Evolutionary conservation across 35 echinoderm and acorn worm genomes (phyloP), one percentile per base, ranked within the genome.

Genomic region (Chiridota heheva): DNA sequence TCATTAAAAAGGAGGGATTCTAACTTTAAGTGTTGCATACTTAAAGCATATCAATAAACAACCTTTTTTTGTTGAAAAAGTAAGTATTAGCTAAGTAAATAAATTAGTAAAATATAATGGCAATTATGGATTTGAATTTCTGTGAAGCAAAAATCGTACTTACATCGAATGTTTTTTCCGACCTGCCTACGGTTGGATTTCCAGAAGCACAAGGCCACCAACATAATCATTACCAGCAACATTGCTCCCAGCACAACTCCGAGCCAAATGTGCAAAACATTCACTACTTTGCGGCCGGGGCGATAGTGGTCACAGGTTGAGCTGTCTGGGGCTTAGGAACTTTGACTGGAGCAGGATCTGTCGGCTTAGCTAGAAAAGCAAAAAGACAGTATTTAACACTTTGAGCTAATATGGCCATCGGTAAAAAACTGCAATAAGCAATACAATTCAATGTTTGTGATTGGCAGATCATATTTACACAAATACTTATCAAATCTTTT

Each of bases 151-250:
- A n/a, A n/a, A n/a, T n/a, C n/a, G n/a, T n/a, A 35, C 36, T 63
- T 46, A 84, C 82, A 84, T 58, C 51, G 42, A 37, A 75, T 67
- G 22, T 33, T 77, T 10, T 60, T 72, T 36, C 82, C 60, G 17
- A 82, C 80, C 57, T 53, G 42, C 32, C n/a, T 60, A 25, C 82
- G 95, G 60, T 91, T 88, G 36, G 95, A 87, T 36, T 89, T 40
- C 95, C 89, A 92, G 43, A 91, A 76, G 69, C 95, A 98, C 95
- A 98, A 91, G 5, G 80, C 95, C 34, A 72, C 65, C 46, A 98
- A 98, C 81, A 98, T 87, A 45, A 88, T 80, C 25, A 98, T 82
- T 16, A 91, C 70, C 1, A 98, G 80, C 22, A 98, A 42, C 81
- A 98, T 90, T 2, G 79, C 81, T 38, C 89, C 95, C 15, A 98